These are phyloP conservation scores for Escarpia spicata DNA, from an alignment of 2,888 invertebrate species.

Conservation along the genomic window DNA sequence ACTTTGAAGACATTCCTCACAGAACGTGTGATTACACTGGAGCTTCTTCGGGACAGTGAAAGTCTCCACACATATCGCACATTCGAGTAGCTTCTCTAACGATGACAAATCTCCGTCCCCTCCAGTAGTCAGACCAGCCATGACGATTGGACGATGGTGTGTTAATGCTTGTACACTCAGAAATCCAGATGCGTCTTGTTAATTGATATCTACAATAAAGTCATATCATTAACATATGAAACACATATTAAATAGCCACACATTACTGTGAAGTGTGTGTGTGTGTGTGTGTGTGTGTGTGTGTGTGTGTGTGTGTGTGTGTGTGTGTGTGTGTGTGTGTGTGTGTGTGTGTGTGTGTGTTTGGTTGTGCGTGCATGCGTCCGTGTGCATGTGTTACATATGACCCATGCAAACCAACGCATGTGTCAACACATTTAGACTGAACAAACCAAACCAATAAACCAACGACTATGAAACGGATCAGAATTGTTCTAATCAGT, in stretches of 20 bases:
- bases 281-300: neutral
- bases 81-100: slow-evolving; percentile 42
- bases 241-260: too few relatives aligned
- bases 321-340: too few relatives aligned
- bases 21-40: slow-evolving; percentile 45
- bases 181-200: neutral
- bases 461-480: too few relatives aligned
- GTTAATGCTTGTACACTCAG: neutral
- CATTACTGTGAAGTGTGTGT: neutral
- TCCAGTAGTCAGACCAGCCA: neutral
- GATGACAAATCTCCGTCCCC: neutral
- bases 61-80: slow-evolving; percentile 47
- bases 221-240: too few relatives aligned
- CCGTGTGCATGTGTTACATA: too few relatives aligned
- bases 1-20: slow-evolving; percentile 41
- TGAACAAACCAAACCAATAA: too few relatives aligned
- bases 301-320: too few relatives aligned
- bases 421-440: too few relatives aligned
- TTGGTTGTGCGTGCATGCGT: too few relatives aligned
- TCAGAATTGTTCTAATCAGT: too few relatives aligned
- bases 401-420: too few relatives aligned
- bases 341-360: too few relatives aligned
- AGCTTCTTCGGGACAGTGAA: slow-evolving; percentile 45
- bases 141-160: neutral
- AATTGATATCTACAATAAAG: neutral